A percentile compares a stretch with the other conserved stretches of the same genome.
These are phyloP conservation scores for Coturnix japonica DNA, from an alignment of 2,113 vertebrate species.

Conservation along the genomic window DNA sequence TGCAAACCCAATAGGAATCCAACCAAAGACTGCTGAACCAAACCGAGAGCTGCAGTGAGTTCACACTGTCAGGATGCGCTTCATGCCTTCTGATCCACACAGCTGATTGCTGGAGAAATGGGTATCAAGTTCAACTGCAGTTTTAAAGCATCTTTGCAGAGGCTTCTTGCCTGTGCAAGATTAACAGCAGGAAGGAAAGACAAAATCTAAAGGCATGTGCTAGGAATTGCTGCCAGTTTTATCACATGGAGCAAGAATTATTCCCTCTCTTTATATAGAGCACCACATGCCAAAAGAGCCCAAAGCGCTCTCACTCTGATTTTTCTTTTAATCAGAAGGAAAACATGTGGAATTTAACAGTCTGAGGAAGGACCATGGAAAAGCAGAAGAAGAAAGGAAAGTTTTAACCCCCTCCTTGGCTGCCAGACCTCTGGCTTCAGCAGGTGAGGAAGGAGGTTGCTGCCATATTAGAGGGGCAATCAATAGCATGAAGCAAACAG, in stretches of 20 bases:
- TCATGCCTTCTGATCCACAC: neutral
- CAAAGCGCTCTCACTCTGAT: neutral
- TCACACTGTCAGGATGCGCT: fast-evolving
- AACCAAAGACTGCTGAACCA: neutral
- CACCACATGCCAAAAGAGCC: neutral
- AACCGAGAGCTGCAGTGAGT: neutral
- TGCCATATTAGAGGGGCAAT: neutral
- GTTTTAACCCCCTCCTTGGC: neutral
- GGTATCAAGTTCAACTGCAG: neutral
- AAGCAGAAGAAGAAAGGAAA: neutral
- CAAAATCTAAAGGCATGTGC: neutral
- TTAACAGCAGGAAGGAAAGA: neutral
- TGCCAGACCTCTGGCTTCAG: neutral
- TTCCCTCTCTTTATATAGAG: neutral
- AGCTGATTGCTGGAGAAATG: neutral
- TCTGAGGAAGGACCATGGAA: neutral
- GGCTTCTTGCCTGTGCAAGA: neutral
- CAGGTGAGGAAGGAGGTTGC: neutral
- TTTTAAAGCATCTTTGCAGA: neutral
- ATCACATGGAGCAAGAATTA: neutral
- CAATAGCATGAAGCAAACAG: neutral
- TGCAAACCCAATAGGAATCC: neutral
- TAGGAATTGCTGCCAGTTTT: neutral
- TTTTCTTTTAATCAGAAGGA: neutral
- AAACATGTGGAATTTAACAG: neutral